phyloP scores from a whole-genome alignment of 2,797 vertebrate genomes.

The Alcedo atthis region DNA sequence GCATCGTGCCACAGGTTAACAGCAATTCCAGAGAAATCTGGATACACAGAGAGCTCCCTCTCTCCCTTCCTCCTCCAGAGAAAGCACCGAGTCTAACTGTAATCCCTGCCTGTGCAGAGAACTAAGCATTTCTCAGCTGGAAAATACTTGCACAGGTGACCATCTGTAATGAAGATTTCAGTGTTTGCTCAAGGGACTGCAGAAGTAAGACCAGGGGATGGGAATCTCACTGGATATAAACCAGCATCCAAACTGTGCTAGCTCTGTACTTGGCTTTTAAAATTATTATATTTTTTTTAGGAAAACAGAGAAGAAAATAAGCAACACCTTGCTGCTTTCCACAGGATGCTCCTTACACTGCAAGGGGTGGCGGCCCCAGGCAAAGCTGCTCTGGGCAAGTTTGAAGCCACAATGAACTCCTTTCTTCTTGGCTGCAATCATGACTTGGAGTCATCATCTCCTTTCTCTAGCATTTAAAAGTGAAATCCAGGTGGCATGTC shows the following conservation, averaged over 20 bases:
- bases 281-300: background rate
- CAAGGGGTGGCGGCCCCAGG: background rate
- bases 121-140: background rate
- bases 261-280: background rate
- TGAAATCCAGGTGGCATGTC: background rate
- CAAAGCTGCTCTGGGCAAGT: background rate
- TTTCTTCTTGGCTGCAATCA: background rate
- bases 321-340: background rate
- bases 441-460: background rate
- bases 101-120: background rate
- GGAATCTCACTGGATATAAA: background rate
- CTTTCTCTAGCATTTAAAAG: background rate
- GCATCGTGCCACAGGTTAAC: slow-evolving; percentile 13
- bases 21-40: slow-evolving; percentile 6
- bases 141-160: background rate
- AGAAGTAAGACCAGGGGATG: background rate
- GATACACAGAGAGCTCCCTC: slow-evolving; percentile 20
- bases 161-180: background rate
- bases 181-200: background rate
- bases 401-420: background rate
- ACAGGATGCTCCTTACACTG: background rate
- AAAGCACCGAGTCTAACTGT: background rate
- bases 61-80: background rate
- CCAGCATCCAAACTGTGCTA: background rate
- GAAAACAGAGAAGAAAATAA: background rate